Percentiles rank a stretch among this genome's conserved stretches.
Evolutionary conservation across 2,113 vertebrate species (phyloP).

Genomic region (Mugil cephalus): DNA sequence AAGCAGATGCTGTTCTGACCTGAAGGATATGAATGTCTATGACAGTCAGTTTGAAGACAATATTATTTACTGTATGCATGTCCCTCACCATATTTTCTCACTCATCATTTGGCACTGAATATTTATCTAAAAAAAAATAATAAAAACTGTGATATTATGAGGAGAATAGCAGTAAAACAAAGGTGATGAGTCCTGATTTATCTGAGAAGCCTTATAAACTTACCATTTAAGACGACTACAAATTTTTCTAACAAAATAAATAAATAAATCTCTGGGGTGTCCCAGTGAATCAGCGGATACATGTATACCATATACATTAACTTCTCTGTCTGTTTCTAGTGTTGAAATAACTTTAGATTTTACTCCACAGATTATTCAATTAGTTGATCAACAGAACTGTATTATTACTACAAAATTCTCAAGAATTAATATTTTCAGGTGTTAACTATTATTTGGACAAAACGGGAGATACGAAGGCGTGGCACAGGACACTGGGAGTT

Average conservation of each 20-base stretch:
- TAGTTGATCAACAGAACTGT: background rate
- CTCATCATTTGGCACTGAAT: background rate
- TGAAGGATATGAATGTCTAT: slow-evolving; percentile 9
- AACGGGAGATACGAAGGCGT: too few species aligned
- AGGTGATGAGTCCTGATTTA: background rate
- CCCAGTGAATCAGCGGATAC: background rate
- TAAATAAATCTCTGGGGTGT: too few species aligned
- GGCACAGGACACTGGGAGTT: background rate
- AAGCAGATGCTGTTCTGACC: slow-evolving; percentile 56
- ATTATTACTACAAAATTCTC: too few species aligned
- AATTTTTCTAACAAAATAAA: too few species aligned
- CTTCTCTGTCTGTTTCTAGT: too few species aligned
- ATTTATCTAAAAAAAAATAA: background rate
- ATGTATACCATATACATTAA: background rate
- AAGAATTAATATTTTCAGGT: too few species aligned
- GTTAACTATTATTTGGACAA: too few species aligned
- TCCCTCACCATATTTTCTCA: background rate
- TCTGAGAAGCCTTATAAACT: background rate
- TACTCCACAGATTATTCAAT: too few species aligned
- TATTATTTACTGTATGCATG: too few species aligned
- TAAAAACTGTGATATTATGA: background rate
- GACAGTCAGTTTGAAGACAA: background rate
- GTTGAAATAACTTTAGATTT: too few species aligned
- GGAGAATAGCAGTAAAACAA: background rate
- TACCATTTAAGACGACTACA: background rate